phyloP scores from a whole-genome alignment of 2,797 vertebrate genomes.

The Labeo calbasu region DNA sequence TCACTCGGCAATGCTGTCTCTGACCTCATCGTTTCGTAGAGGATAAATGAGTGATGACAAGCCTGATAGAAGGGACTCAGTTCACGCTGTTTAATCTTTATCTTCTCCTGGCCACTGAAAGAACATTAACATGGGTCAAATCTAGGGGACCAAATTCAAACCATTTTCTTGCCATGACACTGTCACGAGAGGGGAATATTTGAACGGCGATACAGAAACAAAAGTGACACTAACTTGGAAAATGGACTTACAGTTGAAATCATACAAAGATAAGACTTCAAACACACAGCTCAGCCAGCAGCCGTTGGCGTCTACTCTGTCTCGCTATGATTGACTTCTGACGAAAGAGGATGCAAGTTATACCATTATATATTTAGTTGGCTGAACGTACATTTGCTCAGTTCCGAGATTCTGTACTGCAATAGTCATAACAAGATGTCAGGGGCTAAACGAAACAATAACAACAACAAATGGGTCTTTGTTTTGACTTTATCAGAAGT shows the following conservation, averaged over 20 bases:
- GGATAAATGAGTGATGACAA: conserved; percentile 54
- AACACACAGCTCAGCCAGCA: conserved; percentile 12
- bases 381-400: not conserved
- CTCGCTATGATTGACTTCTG: conserved; percentile 6
- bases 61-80: conserved; percentile 46
- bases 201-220: not conserved
- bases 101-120: conserved; percentile 53
- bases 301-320: not conserved
- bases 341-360: not conserved
- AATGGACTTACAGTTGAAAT: not conserved
- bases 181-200: conserved; percentile 5
- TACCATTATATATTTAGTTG: not conserved
- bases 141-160: conserved; percentile 55
- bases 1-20: conserved; percentile 7
- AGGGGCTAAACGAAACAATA: not conserved
- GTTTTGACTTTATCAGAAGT: not conserved
- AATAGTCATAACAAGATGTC: conserved; percentile 25
- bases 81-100: conserved; percentile 48
- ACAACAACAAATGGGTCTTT: conserved; percentile 23
- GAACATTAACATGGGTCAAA: conserved; percentile 58
- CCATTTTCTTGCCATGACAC: conserved; percentile 19
- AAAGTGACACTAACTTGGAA: conserved; percentile 18
- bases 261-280: conserved; percentile 1
- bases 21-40: conserved; percentile 33
- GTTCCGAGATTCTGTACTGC: not conserved